These are phyloP conservation scores for Gadopsis marmoratus DNA, from an alignment of 2,797 vertebrate species.

Conservation along the genomic window DNA sequence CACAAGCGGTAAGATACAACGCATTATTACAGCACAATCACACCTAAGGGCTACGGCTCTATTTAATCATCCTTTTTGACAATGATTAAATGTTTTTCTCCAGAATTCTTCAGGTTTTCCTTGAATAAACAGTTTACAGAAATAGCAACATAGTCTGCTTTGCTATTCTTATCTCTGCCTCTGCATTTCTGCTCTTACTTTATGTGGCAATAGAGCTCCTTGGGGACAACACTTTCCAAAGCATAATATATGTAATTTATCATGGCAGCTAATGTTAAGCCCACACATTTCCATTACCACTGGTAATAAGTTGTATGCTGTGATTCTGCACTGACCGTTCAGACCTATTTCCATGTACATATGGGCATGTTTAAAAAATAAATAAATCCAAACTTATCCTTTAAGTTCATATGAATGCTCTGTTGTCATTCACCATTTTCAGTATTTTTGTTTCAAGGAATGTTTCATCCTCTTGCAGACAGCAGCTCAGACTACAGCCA, in stretches of 20 bases:
- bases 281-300: not conserved
- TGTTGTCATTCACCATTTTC: too few species aligned
- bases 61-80: not conserved
- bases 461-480: conserved; percentile 79
- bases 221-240: not conserved
- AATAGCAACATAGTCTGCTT: not conserved
- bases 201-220: not conserved
- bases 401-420: not conserved
- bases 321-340: not conserved
- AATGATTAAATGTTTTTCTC: not conserved
- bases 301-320: not conserved
- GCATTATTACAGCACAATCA: not conserved
- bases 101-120: not conserved
- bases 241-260: not conserved
- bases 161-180: conserved; percentile 8
- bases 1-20: conserved; percentile 89
- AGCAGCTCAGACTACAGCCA: conserved; percentile 95
- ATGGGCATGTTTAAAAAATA: not conserved
- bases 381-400: not conserved
- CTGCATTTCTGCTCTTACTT: not conserved
- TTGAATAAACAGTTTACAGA: conserved; percentile 12
- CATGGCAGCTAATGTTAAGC: not conserved
- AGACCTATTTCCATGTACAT: not conserved
- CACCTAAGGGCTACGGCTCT: not conserved
- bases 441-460: not conserved